Conservation (phyloP, 2,113 vertebrate species). For the Promerops cafer region DNA sequence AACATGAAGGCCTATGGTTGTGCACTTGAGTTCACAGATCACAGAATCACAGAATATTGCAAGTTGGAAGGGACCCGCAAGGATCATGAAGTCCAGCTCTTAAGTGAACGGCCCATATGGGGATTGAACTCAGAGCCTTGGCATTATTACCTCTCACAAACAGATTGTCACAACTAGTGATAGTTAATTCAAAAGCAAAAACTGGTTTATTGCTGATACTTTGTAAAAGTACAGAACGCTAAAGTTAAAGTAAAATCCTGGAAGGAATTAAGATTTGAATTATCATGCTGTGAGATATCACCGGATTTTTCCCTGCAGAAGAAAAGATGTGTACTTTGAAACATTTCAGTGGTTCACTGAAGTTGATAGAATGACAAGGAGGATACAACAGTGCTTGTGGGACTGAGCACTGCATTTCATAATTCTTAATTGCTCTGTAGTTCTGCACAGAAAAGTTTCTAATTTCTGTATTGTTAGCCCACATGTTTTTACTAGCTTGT, state of each 20-base stretch:
- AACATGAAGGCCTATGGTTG: not conserved
- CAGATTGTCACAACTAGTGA: not conserved
- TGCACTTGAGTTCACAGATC: not conserved
- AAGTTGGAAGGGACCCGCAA: not conserved
- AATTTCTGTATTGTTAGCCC: not conserved
- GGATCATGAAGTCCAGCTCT: not conserved
- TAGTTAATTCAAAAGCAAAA: not conserved
- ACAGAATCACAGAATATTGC: not conserved
- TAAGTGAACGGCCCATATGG: too few species aligned
- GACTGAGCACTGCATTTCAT: not conserved
- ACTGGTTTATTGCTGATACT: not conserved
- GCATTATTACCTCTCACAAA: not conserved
- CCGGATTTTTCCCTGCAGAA: not conserved
- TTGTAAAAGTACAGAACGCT: not conserved
- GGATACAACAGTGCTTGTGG: not conserved
- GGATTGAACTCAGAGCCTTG: not conserved
- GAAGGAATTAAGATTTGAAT: not conserved
- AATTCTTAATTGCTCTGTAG: not conserved
- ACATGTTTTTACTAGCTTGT: not conserved
- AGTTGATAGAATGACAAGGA: not conserved
- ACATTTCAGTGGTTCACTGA: not conserved
- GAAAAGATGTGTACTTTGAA: not conserved
- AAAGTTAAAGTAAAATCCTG: not conserved
- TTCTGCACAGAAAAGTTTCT: not conserved
- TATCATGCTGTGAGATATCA: not conserved